Percentiles rank a stretch among this genome's conserved stretches.
These are phyloP conservation scores for Muscicapa adusta DNA, from an alignment of 2,113 vertebrate genomes.

Conservation along the genomic window DNA sequence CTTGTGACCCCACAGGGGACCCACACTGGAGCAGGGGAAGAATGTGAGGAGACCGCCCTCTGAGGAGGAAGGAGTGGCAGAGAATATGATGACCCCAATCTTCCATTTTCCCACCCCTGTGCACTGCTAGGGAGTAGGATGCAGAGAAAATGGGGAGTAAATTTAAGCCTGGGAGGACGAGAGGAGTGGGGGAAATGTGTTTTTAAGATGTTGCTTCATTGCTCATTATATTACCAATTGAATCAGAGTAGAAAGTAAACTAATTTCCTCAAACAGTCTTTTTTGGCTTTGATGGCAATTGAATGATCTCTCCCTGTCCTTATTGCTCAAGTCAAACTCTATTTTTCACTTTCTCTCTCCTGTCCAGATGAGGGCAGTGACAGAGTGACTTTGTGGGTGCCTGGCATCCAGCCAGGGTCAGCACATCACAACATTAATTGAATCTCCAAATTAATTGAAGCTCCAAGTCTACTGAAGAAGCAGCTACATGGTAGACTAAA, in stretches of 20 bases:
- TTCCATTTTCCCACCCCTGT: neutral
- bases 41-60: neutral
- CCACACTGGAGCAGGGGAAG: neutral
- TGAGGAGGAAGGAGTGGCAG: neutral
- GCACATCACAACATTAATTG: neutral
- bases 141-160: neutral
- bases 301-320: neutral
- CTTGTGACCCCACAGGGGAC: neutral
- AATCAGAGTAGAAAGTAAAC: neutral
- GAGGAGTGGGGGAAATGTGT: neutral
- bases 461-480: neutral
- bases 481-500: neutral
- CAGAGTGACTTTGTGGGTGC: neutral
- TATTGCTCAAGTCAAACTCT: neutral
- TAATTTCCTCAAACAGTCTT: neutral
- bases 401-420: neutral
- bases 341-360: neutral
- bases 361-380: neutral
- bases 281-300: neutral
- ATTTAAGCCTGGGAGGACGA: neutral
- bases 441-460: neutral
- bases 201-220: neutral
- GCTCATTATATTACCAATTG: neutral
- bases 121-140: fast-evolving
- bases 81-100: neutral